A percentile compares a stretch with the other conserved stretches of the same genome.
phyloP scores from a whole-genome alignment of 2,888 invertebrate species.

The Polia nebulosa region DNA sequence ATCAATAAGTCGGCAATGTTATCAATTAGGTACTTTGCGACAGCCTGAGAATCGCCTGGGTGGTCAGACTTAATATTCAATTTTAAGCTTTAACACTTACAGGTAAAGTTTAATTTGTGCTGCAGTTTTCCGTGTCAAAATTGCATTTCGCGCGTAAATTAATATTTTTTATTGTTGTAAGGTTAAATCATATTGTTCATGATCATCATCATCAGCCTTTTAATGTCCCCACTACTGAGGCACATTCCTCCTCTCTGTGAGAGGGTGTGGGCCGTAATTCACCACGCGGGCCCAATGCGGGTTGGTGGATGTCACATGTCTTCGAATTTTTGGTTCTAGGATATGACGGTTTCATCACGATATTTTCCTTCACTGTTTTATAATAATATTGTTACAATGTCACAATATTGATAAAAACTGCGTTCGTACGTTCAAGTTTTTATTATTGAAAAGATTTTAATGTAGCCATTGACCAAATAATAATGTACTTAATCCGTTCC shows the following conservation, averaged over 20 bases:
- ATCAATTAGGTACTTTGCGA: constrained; percentile 71
- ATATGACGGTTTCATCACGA: too few relatives aligned
- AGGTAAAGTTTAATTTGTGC: constrained; percentile 3
- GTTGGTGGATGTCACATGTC: too few relatives aligned
- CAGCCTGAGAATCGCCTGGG: constrained; percentile 76
- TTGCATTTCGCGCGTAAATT: constrained; percentile 27
- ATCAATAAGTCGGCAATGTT: constrained; percentile 76
- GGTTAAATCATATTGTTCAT: neutral
- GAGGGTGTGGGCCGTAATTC: too few relatives aligned
- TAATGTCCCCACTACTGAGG: too few relatives aligned
- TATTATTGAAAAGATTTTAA: neutral
- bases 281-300: too few relatives aligned
- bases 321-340: too few relatives aligned
- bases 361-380: too few relatives aligned
- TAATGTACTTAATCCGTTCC: neutral
- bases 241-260: too few relatives aligned
- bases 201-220: too few relatives aligned
- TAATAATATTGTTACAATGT: neutral
- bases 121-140: neutral
- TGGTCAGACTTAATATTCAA: constrained; percentile 64
- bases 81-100: constrained; percentile 46
- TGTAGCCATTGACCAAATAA: neutral
- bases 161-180: constrained; percentile 9
- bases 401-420: neutral
- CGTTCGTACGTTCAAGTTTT: neutral